These are phyloP conservation scores for Drosophila kikkawai DNA, from an alignment of 1,140 invertebrate species.

Conservation along the genomic window DNA sequence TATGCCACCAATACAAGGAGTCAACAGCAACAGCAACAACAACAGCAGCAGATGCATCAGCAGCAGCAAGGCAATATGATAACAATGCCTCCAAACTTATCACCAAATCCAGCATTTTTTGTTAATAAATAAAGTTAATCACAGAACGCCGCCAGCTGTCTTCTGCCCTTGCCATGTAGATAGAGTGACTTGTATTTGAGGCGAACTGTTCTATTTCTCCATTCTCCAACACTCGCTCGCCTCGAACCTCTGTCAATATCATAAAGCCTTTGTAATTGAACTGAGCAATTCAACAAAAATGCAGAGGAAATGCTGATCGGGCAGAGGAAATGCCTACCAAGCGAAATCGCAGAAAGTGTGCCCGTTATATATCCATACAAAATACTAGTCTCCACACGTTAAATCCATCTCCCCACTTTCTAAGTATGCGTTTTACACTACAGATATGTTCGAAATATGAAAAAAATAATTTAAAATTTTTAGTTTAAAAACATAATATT, in stretches of 20 bases:
- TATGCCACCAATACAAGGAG: conserved; percentile 95
- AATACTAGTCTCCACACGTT: conserved; percentile 10
- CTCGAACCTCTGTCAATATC: not conserved
- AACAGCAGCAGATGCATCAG: conserved; percentile 70
- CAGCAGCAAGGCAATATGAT: conserved; percentile 65
- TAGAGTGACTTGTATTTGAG: not conserved
- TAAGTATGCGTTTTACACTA: conserved; percentile 2
- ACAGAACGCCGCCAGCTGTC: not conserved
- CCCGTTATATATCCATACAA: not conserved
- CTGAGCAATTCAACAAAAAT: not conserved
- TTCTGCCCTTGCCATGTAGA: conserved; percentile 4
- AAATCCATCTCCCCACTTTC: not conserved
- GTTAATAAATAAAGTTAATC: conserved; percentile 63
- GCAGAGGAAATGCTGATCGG: not conserved
- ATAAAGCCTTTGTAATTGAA: not conserved
- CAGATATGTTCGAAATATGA: not conserved
- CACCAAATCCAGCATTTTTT: conserved; percentile 75
- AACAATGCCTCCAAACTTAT: conserved; percentile 72
- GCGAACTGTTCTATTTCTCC: not conserved
- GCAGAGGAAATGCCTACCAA: not conserved
- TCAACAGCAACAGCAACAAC: conserved; percentile 85
- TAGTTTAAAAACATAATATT: not conserved
- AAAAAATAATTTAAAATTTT: not conserved
- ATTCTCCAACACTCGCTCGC: not conserved
- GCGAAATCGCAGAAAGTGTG: not conserved